phyloP scores from a whole-genome alignment of 92 coral and sea anemone species.

The Heliopora coerulea region DNA sequence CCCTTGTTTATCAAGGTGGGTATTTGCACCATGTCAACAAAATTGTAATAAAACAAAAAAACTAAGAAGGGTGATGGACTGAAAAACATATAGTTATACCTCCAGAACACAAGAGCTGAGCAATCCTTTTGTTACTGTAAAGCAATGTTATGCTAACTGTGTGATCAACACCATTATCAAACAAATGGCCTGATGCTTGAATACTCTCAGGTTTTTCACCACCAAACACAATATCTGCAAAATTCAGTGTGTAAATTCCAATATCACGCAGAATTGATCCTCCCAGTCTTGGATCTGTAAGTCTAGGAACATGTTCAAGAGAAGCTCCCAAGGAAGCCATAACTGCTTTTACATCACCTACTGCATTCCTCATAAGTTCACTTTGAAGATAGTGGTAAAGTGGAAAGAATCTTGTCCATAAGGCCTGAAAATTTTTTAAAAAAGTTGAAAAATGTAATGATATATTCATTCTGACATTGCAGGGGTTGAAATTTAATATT shows the following conservation, averaged over 20 bases:
- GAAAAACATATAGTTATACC: conserved; percentile 37
- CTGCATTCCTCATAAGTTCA: conserved; percentile 51
- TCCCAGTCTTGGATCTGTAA: conserved; percentile 59
- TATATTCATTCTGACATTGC: no score
- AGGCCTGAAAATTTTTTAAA: no score
- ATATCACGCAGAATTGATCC: conserved; percentile 78
- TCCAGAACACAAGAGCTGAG: conserved; percentile 58
- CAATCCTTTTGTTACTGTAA: conserved; percentile 64
- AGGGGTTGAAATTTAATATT: no score
- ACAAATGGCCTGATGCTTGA: conserved; percentile 69
- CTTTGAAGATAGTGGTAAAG: conserved; percentile 55
- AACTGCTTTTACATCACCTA: conserved; percentile 66
- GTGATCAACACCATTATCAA: conserved; percentile 73
- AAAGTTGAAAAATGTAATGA: no score
- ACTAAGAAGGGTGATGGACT: no score
- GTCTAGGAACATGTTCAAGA: conserved; percentile 29
- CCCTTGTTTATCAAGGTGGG: no score
- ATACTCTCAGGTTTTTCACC: conserved; percentile 75
- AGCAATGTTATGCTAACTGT: conserved; percentile 64
- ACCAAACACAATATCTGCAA: conserved; percentile 76
- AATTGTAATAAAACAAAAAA: no score
- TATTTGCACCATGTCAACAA: no score
- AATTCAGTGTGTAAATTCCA: conserved; percentile 69
- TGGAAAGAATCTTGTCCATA: no score
- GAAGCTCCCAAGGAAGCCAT: conserved; percentile 63